Conservation (phyloP, 2,888 invertebrate species). For the Drosophila atripex region DNA sequence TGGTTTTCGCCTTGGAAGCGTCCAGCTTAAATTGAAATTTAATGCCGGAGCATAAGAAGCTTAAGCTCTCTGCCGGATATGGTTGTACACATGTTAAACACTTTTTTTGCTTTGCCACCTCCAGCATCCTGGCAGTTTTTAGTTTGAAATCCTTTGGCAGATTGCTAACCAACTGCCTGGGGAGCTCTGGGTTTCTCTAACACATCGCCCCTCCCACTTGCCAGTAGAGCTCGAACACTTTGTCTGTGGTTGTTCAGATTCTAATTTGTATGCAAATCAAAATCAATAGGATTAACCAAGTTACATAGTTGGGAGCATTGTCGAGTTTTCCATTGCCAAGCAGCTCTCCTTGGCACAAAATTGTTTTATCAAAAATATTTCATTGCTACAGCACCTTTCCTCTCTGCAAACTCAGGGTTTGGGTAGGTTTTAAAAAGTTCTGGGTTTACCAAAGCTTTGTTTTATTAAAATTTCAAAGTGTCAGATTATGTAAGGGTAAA, state of each 20-base stretch:
- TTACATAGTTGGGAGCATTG: conserved; percentile 56
- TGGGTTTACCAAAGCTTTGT: conserved; percentile 70
- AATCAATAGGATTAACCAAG: conserved; percentile 81
- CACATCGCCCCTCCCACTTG: neutral
- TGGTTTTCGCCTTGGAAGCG: conserved; percentile 30
- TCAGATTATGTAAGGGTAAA: conserved; percentile 53
- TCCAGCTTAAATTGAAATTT: conserved; percentile 80
- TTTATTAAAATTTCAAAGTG: conserved; percentile 62
- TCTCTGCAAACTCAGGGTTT: conserved; percentile 5
- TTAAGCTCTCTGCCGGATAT: conserved; percentile 67
- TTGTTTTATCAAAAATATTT: conserved; percentile 72
- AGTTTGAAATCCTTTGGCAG: conserved; percentile 62
- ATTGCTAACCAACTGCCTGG: conserved; percentile 46
- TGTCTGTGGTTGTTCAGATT: conserved; percentile 52
- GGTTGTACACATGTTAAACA: conserved; percentile 76
- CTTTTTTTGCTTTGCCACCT: conserved; percentile 50
- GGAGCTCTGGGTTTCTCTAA: conserved; percentile 7
- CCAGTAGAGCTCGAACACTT: conserved; percentile 2
- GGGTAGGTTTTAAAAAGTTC: conserved; percentile 54
- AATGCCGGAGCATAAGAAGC: conserved; percentile 67
- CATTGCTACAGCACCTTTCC: conserved; percentile 32
- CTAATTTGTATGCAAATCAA: conserved; percentile 79
- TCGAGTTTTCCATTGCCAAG: conserved; percentile 32
- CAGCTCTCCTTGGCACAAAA: conserved; percentile 43
- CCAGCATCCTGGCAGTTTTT: conserved; percentile 46